phyloP scores from a whole-genome alignment of 2,113 vertebrate genomes.

The Scatophagus argus region DNA sequence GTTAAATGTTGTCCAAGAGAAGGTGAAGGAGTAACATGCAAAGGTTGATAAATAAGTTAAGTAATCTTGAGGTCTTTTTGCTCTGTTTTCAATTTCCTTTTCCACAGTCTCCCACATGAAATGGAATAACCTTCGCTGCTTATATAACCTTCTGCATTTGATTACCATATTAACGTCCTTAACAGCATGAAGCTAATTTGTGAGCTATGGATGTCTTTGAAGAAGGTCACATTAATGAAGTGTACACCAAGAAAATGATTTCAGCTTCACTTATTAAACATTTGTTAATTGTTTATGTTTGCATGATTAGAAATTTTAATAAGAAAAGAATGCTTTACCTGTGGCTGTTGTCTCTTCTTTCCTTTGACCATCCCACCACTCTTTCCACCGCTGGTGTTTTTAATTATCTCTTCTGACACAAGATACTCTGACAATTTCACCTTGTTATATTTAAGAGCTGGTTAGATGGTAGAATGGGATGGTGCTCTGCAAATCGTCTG shows the following conservation, averaged over 20 bases:
- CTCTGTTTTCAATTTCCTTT: constrained; percentile 77
- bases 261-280: constrained; percentile 76
- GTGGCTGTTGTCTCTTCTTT: constrained; percentile 39
- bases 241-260: constrained; percentile 72
- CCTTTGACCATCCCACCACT: neutral
- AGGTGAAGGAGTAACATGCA: constrained; percentile 60
- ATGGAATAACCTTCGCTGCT: constrained; percentile 79
- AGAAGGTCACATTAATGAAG: constrained; percentile 83
- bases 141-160: constrained; percentile 83
- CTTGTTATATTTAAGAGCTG: constrained; percentile 63
- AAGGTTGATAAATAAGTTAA: constrained; percentile 72
- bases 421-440: constrained; percentile 61
- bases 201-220: constrained; percentile 82
- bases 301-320: constrained; percentile 73
- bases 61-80: constrained; percentile 72
- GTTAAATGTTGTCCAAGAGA: constrained; percentile 49
- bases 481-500: constrained; percentile 34
- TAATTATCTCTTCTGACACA: constrained; percentile 64
- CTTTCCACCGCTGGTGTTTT: constrained; percentile 47
- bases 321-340: constrained; percentile 54
- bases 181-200: constrained; percentile 84
- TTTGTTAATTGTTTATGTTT: constrained; percentile 81
- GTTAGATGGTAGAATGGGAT: constrained; percentile 28
- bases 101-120: constrained; percentile 74
- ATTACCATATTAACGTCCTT: constrained; percentile 82